These are phyloP conservation scores for Chaenocephalus aceratus DNA, from an alignment of 2,113 vertebrate genomes.

Conservation along the genomic window DNA sequence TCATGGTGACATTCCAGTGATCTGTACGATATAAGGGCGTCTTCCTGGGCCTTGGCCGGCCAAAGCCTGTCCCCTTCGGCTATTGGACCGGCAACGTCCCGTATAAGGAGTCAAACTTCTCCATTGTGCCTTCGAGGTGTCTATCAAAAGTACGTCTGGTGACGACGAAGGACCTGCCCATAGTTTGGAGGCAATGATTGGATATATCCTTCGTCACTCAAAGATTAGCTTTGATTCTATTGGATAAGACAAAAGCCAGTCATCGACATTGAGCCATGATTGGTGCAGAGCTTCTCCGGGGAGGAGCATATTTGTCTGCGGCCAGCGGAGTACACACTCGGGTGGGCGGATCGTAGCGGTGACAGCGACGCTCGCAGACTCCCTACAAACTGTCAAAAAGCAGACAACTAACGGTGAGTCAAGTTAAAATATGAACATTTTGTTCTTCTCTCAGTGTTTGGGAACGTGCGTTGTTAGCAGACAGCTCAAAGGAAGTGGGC, in stretches of 20 bases:
- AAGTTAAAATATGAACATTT: neutral
- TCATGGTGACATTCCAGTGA: slow-evolving; percentile 52
- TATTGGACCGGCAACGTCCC: slow-evolving; percentile 74
- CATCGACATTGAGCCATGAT: neutral
- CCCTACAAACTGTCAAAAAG: slow-evolving; percentile 80
- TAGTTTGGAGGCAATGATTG: slow-evolving; percentile 25
- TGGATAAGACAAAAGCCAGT: slow-evolving; percentile 38
- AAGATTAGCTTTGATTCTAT: accelerated
- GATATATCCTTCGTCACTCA: neutral
- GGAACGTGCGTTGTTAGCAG: neutral
- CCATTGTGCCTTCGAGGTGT: slow-evolving; percentile 74
- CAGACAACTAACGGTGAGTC: slow-evolving; percentile 81
- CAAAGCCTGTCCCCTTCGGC: slow-evolving; percentile 21
- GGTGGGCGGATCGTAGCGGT: slow-evolving; percentile 81
- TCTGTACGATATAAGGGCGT: slow-evolving; percentile 40
- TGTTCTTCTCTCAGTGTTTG: neutral
- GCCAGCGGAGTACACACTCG: slow-evolving; percentile 57
- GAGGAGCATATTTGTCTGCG: slow-evolving; percentile 29
- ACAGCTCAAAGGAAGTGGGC: neutral
- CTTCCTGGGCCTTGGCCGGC: slow-evolving; percentile 51
- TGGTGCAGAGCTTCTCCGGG: slow-evolving; percentile 37
- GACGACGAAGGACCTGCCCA: slow-evolving; percentile 32
- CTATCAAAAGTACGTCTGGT: slow-evolving; percentile 68
- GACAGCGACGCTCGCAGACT: slow-evolving; percentile 77
- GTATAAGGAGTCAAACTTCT: slow-evolving; percentile 83